A percentile compares a stretch with the other conserved stretches of the same genome.
These are phyloP conservation scores for Oryzias dopingdopingensis DNA, from an alignment of 2,797 vertebrate genomes.

Conservation along the genomic window DNA sequence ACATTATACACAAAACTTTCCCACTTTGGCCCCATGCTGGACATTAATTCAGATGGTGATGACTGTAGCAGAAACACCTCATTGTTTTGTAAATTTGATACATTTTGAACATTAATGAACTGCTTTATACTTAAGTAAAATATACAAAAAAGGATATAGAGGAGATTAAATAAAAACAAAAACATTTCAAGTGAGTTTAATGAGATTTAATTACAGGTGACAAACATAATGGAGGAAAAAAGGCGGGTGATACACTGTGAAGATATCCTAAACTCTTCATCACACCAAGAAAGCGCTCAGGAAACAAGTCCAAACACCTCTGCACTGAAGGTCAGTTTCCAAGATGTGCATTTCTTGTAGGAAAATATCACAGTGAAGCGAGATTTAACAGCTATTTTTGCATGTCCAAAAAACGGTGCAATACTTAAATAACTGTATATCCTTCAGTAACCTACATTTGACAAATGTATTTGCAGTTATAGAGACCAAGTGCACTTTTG, in stretches of 20 bases:
- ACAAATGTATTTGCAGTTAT: too few species aligned
- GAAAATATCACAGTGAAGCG: too few species aligned
- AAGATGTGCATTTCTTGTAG: background rate
- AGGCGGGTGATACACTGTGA: constrained; percentile 28
- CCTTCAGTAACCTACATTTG: too few species aligned
- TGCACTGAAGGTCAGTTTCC: background rate
- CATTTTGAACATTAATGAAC: background rate
- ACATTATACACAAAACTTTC: constrained; percentile 15
- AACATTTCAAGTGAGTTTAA: constrained; percentile 33
- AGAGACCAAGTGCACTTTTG: too few species aligned
- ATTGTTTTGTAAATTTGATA: background rate
- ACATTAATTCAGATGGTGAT: constrained; percentile 10
- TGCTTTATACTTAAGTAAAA: background rate
- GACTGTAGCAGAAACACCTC: background rate
- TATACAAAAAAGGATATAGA: too few species aligned
- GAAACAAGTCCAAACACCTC: constrained; percentile 21
- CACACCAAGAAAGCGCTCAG: constrained; percentile 23
- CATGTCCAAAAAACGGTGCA: too few species aligned
- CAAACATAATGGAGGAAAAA: constrained; percentile 49
- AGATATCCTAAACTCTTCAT: constrained; percentile 21
- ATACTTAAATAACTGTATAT: too few species aligned
- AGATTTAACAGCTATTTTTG: too few species aligned
- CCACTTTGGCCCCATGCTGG: constrained; percentile 11
- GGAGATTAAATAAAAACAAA: too few species aligned
- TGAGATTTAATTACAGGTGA: constrained; percentile 56